Conservation (phyloP, 1,140 invertebrate genomes). For the Eurosta solidaginis region DNA sequence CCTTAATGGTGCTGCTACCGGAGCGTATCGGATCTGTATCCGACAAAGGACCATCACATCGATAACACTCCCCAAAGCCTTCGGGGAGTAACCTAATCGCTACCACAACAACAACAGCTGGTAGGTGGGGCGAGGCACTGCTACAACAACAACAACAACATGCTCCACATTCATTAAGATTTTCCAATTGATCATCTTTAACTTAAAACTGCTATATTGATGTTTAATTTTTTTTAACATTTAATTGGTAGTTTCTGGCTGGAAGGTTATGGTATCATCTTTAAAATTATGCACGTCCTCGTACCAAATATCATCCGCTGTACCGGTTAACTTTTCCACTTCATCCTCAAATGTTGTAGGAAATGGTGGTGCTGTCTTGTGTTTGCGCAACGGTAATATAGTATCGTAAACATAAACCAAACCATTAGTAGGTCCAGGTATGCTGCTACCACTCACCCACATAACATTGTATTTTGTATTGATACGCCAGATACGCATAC, state of each 20-base stretch:
- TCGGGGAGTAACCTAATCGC: too few relatives aligned
- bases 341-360: slow-evolving; percentile 76
- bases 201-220: neutral
- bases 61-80: too few relatives aligned
- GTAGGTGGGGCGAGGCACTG: too few relatives aligned
- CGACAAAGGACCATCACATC: too few relatives aligned
- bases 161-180: too few relatives aligned
- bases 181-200: neutral
- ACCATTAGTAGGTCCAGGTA: slow-evolving; percentile 82
- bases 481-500: slow-evolving; percentile 84
- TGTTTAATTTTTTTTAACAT: neutral
- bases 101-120: too few relatives aligned
- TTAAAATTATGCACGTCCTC: slow-evolving; percentile 55
- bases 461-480: slow-evolving; percentile 94
- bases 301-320: slow-evolving; percentile 50
- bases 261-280: slow-evolving; percentile 49
- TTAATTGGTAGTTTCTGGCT: slow-evolving; percentile 40
- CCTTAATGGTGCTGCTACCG: too few relatives aligned
- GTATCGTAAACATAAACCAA: slow-evolving; percentile 85
- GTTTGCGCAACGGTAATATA: slow-evolving; percentile 67
- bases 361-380: slow-evolving; percentile 71
- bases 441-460: slow-evolving; percentile 78
- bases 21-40: too few relatives aligned
- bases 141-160: too few relatives aligned
- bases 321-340: slow-evolving; percentile 60